phyloP scores from a whole-genome alignment of 2,888 invertebrate genomes.

The Octonoba sinensis region DNA sequence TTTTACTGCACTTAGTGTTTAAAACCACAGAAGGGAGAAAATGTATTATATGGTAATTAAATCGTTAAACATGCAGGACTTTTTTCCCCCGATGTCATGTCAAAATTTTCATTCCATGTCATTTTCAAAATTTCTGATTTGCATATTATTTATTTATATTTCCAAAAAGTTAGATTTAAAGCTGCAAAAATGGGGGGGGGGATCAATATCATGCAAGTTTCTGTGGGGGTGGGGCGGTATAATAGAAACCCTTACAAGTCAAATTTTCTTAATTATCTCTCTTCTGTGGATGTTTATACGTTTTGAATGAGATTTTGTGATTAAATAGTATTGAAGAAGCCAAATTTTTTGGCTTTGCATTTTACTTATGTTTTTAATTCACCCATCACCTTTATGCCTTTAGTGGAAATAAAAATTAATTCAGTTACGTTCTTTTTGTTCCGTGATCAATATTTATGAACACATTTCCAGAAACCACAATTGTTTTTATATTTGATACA shows the following conservation, averaged over 20 bases:
- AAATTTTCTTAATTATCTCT: not conserved
- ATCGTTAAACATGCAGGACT: not conserved
- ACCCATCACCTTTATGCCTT: conserved; percentile 48
- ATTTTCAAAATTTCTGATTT: not conserved
- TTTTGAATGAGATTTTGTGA: conserved; percentile 11
- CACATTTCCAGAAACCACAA: too few species aligned
- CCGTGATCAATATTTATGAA: too few species aligned
- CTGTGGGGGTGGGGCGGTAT: too few species aligned
- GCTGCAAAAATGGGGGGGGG: not conserved
- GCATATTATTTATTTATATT: not conserved
- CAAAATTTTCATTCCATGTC: not conserved
- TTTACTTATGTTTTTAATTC: conserved; percentile 46
- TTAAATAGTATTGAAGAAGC: conserved; percentile 17
- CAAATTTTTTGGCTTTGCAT: conserved; percentile 5
- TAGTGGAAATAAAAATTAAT: conserved; percentile 62
- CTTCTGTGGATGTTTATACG: not conserved
- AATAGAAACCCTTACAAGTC: not conserved
- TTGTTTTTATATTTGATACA: too few species aligned
- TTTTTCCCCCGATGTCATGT: too few species aligned
- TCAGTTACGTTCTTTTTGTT: conserved; percentile 28
- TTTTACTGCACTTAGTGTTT: conserved; percentile 14
- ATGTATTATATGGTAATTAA: not conserved
- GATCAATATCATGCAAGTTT: not conserved
- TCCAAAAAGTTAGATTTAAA: not conserved
- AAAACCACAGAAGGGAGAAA: not conserved